A percentile compares a stretch with the other conserved stretches of the same genome.
Conservation (phyloP, 2,113 vertebrate genomes). For the Pollimyrus isidori region DNA sequence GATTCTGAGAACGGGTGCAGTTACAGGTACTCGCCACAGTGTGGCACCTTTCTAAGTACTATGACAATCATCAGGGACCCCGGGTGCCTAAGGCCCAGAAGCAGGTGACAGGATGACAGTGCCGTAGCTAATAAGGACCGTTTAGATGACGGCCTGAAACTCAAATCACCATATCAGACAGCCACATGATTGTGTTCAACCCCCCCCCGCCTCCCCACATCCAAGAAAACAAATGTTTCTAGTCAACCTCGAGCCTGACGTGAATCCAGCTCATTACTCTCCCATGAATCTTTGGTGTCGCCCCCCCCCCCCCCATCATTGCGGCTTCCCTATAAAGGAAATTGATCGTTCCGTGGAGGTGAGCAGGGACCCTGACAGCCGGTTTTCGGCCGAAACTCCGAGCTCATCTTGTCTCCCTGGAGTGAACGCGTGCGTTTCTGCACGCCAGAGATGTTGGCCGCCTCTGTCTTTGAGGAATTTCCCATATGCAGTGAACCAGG, state of each 20-base stretch:
- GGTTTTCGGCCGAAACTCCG: conserved; percentile 1
- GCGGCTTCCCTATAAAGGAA: not conserved
- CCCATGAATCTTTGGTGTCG: not conserved
- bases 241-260: not conserved
- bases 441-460: not conserved
- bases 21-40: conserved; percentile 14
- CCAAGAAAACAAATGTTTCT: not conserved
- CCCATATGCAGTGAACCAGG: not conserved
- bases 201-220: not conserved
- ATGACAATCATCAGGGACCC: not conserved
- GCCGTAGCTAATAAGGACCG: not conserved
- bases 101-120: not conserved
- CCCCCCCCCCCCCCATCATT: not conserved
- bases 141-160: not conserved
- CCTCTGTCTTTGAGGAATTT: not conserved
- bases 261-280: not conserved
- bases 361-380: not conserved
- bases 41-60: conserved; percentile 7
- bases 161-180: not conserved
- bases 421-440: not conserved
- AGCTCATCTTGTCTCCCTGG: not conserved
- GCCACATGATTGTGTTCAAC: not conserved
- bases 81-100: not conserved
- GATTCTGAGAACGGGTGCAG: not conserved
- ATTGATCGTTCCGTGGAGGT: not conserved